Percentiles rank a stretch among this genome's conserved stretches.
phyloP scores from a whole-genome alignment of 2,113 vertebrate genomes.

The Progne subis region DNA sequence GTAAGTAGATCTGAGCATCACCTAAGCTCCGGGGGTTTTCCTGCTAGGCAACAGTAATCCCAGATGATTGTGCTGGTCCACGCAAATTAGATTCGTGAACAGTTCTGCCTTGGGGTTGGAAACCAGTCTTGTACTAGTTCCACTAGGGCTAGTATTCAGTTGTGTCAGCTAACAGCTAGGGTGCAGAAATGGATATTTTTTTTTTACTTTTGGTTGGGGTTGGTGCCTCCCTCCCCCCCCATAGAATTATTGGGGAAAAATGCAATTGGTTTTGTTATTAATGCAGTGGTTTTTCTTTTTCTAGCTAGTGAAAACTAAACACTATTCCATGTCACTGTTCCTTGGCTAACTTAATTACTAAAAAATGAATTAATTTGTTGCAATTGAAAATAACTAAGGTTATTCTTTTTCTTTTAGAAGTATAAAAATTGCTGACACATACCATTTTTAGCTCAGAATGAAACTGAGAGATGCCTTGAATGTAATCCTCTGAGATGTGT shows the following conservation, averaged over 20 bases:
- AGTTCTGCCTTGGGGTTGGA: background rate
- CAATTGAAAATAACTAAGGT: background rate
- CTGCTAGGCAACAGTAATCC: slow-evolving; percentile 7
- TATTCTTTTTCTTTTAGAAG: background rate
- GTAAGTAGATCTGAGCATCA: background rate
- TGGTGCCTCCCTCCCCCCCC: background rate
- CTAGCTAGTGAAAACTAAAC: background rate
- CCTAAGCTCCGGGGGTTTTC: slow-evolving; percentile 7
- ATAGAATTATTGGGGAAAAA: background rate
- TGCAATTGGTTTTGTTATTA: rapidly evolving
- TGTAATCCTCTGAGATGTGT: background rate
- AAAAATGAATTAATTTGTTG: background rate
- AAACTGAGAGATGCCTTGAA: background rate
- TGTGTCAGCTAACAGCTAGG: background rate
- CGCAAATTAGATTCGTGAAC: background rate
- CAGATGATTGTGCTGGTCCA: background rate
- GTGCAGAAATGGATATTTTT: background rate
- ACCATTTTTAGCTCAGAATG: background rate
- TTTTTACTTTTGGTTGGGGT: background rate
- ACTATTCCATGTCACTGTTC: background rate
- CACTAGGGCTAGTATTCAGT: background rate
- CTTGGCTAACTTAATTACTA: background rate
- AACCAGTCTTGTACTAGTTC: background rate
- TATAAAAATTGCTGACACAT: background rate
- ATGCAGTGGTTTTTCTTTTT: background rate